Conservation (phyloP, 92 coral and sea anemone species). For the Meandrina meandrites region DNA sequence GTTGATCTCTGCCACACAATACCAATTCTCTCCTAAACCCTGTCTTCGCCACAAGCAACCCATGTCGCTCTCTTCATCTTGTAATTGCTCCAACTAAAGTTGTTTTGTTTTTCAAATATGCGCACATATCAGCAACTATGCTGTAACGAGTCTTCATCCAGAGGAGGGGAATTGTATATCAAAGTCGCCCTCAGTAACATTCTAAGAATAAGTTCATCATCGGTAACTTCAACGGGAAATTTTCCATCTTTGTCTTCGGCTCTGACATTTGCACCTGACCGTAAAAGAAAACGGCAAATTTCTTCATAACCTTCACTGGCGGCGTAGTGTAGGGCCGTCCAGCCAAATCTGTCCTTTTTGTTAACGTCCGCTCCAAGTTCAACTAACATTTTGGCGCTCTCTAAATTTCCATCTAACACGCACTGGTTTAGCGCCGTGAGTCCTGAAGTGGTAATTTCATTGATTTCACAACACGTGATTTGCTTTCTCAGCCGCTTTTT, state of each 20-base stretch:
- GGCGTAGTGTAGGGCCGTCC: constrained; percentile 94
- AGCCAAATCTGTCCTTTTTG: constrained; percentile 85
- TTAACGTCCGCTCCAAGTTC: constrained; percentile 91
- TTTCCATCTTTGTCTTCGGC: constrained; percentile 81
- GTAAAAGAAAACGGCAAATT: constrained; percentile 83
- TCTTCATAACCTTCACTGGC: constrained; percentile 93
- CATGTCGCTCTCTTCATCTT: not conserved
- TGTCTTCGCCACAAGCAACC: not conserved
- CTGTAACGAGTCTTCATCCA: constrained; percentile 47
- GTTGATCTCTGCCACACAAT: not conserved
- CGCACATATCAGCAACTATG: constrained; percentile 43
- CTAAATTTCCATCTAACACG: constrained; percentile 88
- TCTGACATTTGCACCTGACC: constrained; percentile 85
- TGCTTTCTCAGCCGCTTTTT: constrained; percentile 71
- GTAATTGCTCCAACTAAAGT: not conserved
- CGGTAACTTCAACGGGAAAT: constrained; percentile 90
- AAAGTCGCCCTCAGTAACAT: constrained; percentile 80
- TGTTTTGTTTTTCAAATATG: not conserved
- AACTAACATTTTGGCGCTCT: constrained; percentile 77
- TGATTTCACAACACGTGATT: constrained; percentile 75
- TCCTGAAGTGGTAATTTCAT: constrained; percentile 89
- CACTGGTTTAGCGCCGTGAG: constrained; percentile 95
- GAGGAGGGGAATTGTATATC: constrained; percentile 61
- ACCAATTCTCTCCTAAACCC: not conserved
- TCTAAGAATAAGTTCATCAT: constrained; percentile 74